phyloP scores from a whole-genome alignment of 2,113 vertebrate species.

The Elaphurus davidianus region DNA sequence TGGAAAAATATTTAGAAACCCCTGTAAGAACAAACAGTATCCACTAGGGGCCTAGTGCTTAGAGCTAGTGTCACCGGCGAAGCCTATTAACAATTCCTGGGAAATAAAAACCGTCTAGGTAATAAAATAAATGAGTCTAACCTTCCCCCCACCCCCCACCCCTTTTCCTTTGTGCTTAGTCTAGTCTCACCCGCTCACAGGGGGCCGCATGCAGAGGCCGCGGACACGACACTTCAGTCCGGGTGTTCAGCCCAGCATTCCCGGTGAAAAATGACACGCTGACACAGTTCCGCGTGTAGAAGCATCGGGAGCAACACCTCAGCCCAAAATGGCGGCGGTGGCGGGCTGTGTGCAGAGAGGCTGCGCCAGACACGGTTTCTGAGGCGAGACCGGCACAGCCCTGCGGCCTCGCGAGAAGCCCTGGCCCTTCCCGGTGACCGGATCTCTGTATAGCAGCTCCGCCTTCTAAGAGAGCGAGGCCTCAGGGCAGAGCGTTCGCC shows the following conservation, averaged over 20 bases:
- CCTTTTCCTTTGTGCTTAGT: neutral
- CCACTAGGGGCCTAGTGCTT: neutral
- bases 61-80: neutral
- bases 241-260: neutral
- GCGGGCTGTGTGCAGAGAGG: neutral
- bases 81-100: neutral
- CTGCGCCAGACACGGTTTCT: rapidly evolving
- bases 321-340: neutral
- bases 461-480: neutral
- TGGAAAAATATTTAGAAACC: neutral
- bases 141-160: neutral
- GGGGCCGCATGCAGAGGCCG: neutral
- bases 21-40: neutral
- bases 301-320: neutral
- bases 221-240: neutral
- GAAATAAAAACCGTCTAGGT: neutral
- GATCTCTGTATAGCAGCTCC: neutral
- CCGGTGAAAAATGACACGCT: neutral
- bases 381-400: neutral
- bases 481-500: neutral
- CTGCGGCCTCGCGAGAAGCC: neutral
- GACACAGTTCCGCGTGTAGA: neutral
- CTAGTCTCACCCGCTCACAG: neutral
- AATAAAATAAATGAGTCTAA: neutral
- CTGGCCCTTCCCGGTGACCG: neutral